Evolutionary conservation across 1,140 invertebrate species (phyloP), one percentile per base, ranked within the genome.

Genomic region (Drosophila takahashii): DNA sequence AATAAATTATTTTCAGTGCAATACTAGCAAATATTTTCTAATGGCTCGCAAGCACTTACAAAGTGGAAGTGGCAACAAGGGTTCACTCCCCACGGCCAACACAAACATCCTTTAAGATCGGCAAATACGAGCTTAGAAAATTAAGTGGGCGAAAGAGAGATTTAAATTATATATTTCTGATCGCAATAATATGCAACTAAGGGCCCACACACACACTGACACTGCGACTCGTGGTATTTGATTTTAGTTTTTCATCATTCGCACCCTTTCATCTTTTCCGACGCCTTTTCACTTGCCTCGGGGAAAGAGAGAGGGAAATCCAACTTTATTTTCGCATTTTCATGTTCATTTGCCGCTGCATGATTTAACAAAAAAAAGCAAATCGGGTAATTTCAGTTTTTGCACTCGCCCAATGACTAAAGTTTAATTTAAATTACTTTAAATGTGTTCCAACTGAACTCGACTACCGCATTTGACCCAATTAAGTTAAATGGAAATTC

Each of bases 191-290:
- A 27, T 64, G 37, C 29, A 34, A 3, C 27, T 5, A 26, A 11
- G 8, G 22, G 34, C 42, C 47, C 60, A 52, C 61, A 70, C 51
- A 45, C 57, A 51, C 22, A 47, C 47, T 13, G 9, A 26, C 34
- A 44, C 34, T 29, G 5, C 15, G 27, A 15, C 57, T 56, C 58
- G 57, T 54, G 58, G 51, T 73, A n/a, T 77, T 81, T 71, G 62
- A 62, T 58, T 79, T 78, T 75, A 67, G 69, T 83, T 66, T 77
- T 79, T 48, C 67, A 69, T 69, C 48, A 75, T 66, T 79, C 41
- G 27, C 27, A 15, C 52, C 78, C 78, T 86, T 86, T 86, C 36
- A 86, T 87, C 69, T 87, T 80, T 81, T 44, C 81, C 81, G 81
- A 81, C 74, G 72, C 53, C 66, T 75, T 85, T 85, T 86, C 83